Evolutionary conservation across 2,797 vertebrate genomes (phyloP).

Genomic region (Macropodus opercularis): DNA sequence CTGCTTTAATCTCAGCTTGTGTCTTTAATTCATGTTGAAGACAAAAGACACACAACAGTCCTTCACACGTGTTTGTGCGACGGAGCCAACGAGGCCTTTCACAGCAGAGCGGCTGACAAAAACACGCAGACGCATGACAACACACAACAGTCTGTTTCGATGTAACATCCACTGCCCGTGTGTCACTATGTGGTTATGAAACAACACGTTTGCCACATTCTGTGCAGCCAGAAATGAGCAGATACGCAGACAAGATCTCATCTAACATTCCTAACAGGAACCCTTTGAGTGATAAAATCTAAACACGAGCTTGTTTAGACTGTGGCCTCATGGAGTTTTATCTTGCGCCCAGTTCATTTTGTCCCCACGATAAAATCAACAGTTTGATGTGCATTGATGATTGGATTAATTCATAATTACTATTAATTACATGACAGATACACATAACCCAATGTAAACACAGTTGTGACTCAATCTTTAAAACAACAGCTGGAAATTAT

Average conservation of each 20-base stretch:
- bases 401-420: background rate
- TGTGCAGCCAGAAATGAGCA: background rate
- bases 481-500: too few species aligned
- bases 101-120: background rate
- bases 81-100: background rate
- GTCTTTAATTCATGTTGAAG: background rate
- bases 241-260: slow-evolving; percentile 9
- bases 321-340: background rate
- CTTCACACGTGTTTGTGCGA: background rate
- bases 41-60: background rate
- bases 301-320: slow-evolving; percentile 23
- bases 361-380: background rate
- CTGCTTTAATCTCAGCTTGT: background rate
- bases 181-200: background rate
- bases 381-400: background rate
- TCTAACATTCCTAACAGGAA: accelerated
- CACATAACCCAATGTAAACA: too few species aligned
- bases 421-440: too few species aligned
- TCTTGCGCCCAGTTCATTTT: too few species aligned
- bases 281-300: background rate
- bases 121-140: background rate
- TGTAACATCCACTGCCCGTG: background rate
- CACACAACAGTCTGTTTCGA: background rate
- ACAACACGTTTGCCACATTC: background rate
- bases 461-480: too few species aligned